Evolutionary conservation across 2,888 invertebrate genomes (phyloP), one percentile per base, ranked within the genome.

Genomic region (Chymomyza procnemis): DNA sequence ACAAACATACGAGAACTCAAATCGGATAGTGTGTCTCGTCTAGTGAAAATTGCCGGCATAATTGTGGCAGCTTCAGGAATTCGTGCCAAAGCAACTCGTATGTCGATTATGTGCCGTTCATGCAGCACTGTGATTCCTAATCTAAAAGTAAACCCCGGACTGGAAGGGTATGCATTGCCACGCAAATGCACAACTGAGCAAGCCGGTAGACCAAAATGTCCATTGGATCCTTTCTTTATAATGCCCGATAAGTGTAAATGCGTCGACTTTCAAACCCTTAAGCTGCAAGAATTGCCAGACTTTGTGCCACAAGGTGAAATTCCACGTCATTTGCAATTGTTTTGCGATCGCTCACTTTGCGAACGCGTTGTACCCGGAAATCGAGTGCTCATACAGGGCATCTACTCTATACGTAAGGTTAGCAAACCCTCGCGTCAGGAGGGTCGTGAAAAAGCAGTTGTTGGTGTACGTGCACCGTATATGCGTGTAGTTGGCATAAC

Each of bases 201-300:
- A 92, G 95, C 96, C 70, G 98, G 98, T 26, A 92, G 96, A 63
- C 96, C 96, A 0, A 96, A 96, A 86, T 99, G 99, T 88, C 99
- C 99, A 0, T 90, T 99, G 65, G 99, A 99, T 92, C 99, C 99
- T 1, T 99, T 97, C 90, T 98, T 97, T 90, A 98, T 99, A 73
- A 95, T 99, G 91, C 99, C 99, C 16, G 99, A 99, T 90, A 98
- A 98, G 91, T 99, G 99, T 91, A 94, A 94, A 78, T 99, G 99
- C 91, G 97, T 99, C 22, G 99, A 99, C 92, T 99, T 97, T 89
- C 99, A 99, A 94, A 95, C 96, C 0, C 91, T 99, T n/a, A 99
- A 99, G 91, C 91, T 99, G 12, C 99, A 99, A 93, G 99, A 99
- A 91, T 92, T 97, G 19, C 98, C 98, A 0, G 99, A 99, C 90